phyloP scores from a whole-genome alignment of 2,888 invertebrate genomes.

The Carabus problematicus region DNA sequence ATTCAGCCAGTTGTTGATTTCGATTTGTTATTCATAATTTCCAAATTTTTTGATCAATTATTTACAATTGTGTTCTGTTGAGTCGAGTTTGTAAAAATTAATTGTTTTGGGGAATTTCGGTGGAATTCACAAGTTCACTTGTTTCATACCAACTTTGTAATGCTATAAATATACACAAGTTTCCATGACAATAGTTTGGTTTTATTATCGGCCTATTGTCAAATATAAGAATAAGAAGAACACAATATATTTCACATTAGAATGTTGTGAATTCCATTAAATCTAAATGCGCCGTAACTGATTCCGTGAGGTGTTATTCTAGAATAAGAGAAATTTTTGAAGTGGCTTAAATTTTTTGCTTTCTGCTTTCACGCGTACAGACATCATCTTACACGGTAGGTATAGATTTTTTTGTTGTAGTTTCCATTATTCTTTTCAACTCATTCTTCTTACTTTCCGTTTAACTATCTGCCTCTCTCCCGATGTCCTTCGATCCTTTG shows the following conservation, averaged over 20 bases:
- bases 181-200: conserved; percentile 1
- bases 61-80: background rate
- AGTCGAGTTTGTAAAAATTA: conserved; percentile 5
- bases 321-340: background rate
- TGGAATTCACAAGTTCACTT: background rate
- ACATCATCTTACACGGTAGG: conserved; percentile 60
- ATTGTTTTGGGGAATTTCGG: conserved; percentile 13
- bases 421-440: conserved; percentile 34
- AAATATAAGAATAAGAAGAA: too few relatives aligned
- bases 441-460: too few relatives aligned
- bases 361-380: conserved; percentile 60
- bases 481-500: background rate
- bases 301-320: background rate
- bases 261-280: conserved; percentile 7
- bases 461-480: background rate
- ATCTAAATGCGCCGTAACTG: background rate
- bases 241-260: background rate
- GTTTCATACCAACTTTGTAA: too few relatives aligned
- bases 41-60: background rate
- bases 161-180: too few relatives aligned
- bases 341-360: conserved; percentile 54
- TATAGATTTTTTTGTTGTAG: conserved; percentile 51
- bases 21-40: background rate
- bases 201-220: background rate
- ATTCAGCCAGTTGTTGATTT: background rate